Evolutionary conservation across 1,140 invertebrate species (phyloP), one percentile per base, ranked within the genome.

Genomic region (Hetaerina americana): DNA sequence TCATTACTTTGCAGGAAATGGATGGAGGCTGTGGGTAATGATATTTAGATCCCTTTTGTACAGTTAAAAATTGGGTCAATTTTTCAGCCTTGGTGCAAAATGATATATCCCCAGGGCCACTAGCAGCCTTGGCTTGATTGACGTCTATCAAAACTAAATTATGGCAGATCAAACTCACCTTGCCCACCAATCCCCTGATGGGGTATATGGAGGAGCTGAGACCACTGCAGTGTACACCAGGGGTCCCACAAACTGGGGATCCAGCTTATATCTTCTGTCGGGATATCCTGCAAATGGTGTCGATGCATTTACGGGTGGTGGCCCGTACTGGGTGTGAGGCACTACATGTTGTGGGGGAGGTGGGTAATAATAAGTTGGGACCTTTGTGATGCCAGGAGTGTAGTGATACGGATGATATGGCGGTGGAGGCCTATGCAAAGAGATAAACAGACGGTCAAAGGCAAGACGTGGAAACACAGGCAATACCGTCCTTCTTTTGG

Each of bases 171-270:
- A 8, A 40, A 18, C 40, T 57, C 77, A 84, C 84, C 83, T 75
- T 72, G 75, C 82, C 84, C 84, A 85, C 84, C 84, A 85, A 70
- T 84, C 80, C 71, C 77, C 80, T n/a, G 84, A 70, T 5, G 76
- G 75, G 27, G 72, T 57, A 24, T 73, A 70, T 31, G 72, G 72
- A 2, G 73, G 66, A 15, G 74, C 67, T n/a, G 72, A 68, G 24
- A 71, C 26, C 26, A 29, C 29, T 27, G 69, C 66, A 10, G 66
- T 25, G 40, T 72, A 70, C 28, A 29, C 31, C 18, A 73, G n/a
- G 26, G 69, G 73, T 26, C 69, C 31, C 10, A 66, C 68, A 28
- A 40, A 27, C 40, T 70, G 25, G 1, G 71, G 49, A 22, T 72
- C 66, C 1, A 78, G 68, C n/a, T 79, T 81, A 73, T 81, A 79